Conservation (phyloP, 2,797 vertebrate species). For the Ptychadena robeensis region DNA sequence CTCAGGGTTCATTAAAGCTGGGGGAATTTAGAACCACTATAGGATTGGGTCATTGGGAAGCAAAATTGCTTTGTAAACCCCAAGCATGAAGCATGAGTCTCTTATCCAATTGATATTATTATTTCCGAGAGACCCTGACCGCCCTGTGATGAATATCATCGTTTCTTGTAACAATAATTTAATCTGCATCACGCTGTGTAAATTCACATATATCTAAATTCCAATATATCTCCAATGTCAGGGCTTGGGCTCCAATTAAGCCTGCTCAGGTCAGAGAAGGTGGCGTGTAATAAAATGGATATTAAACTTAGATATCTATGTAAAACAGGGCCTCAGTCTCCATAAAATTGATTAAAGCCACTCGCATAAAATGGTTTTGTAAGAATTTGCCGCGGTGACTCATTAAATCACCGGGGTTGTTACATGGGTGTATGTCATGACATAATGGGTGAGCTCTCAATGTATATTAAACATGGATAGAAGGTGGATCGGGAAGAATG, state of each 20-base stretch:
- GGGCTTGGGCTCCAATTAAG: conserved; percentile 28
- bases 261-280: conserved; percentile 14
- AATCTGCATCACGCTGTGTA: conserved; percentile 17
- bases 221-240: conserved; percentile 36
- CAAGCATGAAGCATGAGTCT: background rate
- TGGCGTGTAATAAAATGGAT: conserved; percentile 42
- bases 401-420: conserved; percentile 21
- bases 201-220: conserved; percentile 13
- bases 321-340: conserved; percentile 19
- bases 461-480: background rate
- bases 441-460: background rate
- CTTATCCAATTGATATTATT: background rate
- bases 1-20: background rate
- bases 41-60: too few relatives aligned
- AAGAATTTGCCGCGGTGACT: conserved; percentile 11
- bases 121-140: conserved; percentile 1
- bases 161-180: conserved; percentile 19
- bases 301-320: conserved; percentile 46
- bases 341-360: conserved; percentile 42
- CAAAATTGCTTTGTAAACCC: background rate
- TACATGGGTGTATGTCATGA: conserved; percentile 17
- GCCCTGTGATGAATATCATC: conserved; percentile 4
- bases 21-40: background rate
- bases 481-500: background rate
- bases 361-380: conserved; percentile 35